These are phyloP conservation scores for Eupithecia pulchellata DNA, from an alignment of 2,888 invertebrate species.

Conservation along the genomic window DNA sequence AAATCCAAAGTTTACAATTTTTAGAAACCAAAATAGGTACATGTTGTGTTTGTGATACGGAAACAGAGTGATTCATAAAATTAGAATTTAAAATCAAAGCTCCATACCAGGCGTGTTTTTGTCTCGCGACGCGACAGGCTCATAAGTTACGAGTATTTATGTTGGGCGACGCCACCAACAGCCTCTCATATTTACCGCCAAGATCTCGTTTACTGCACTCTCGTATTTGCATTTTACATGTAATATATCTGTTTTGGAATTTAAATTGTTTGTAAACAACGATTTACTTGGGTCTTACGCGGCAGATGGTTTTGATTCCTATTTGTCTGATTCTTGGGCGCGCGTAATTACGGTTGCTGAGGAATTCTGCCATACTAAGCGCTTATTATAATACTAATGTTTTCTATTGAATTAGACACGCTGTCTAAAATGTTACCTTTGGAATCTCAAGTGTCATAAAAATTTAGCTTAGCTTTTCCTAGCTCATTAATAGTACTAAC, in stretches of 20 bases:
- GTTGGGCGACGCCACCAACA: slow-evolving; percentile 42
- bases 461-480: not conserved
- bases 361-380: not conserved
- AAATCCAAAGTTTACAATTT: not conserved
- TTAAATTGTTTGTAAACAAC: slow-evolving; percentile 49
- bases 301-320: slow-evolving; percentile 28
- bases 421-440: not conserved
- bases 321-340: not conserved
- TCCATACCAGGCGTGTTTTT: slow-evolving; percentile 48
- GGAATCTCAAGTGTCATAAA: not conserved
- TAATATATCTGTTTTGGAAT: slow-evolving; percentile 55
- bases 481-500: not conserved
- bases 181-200: slow-evolving; percentile 48
- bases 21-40: not conserved
- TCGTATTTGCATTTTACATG: slow-evolving; percentile 66
- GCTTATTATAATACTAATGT: not conserved
- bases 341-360: not conserved
- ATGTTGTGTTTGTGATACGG: slow-evolving; percentile 67
- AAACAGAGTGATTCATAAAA: slow-evolving; percentile 77
- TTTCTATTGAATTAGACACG: not conserved
- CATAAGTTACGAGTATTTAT: slow-evolving; percentile 48
- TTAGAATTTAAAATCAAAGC: slow-evolving; percentile 83
- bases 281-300: slow-evolving; percentile 48
- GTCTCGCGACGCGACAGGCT: slow-evolving; percentile 38
- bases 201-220: slow-evolving; percentile 65